Conservation (phyloP, 1,140 invertebrate genomes). For the Sitobion miscanthi region DNA sequence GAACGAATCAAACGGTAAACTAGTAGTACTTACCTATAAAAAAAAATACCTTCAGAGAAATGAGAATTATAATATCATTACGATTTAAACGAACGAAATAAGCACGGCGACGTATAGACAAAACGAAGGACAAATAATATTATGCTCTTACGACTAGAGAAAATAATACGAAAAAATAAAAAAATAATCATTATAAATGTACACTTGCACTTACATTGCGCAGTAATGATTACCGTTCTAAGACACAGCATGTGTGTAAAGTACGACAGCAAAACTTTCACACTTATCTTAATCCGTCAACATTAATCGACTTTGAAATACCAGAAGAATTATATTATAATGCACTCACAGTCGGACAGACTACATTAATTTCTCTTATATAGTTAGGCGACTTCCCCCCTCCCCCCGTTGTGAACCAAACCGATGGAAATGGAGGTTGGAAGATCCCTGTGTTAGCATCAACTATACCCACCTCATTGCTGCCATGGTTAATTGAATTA, state of each 20-base stretch:
- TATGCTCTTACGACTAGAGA: not conserved
- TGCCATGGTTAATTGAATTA: not conserved
- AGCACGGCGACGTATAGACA: not conserved
- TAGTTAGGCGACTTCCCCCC: not conserved
- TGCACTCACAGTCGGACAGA: not conserved
- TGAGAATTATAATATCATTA: not conserved
- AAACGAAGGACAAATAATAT: not conserved
- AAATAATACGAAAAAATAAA: not conserved
- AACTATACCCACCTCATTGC: not conserved
- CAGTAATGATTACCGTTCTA: conserved; percentile 15
- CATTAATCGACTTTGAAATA: conserved; percentile 1
- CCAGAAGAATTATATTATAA: not conserved
- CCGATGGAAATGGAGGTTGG: not conserved
- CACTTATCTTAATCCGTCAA: not conserved
- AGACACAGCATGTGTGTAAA: not conserved
- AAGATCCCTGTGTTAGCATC: not conserved
- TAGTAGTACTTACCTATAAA: not conserved
- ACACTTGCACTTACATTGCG: not conserved
- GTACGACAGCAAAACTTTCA: not conserved
- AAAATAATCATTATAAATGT: not conserved
- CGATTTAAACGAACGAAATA: not conserved
- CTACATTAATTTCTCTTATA: not conserved
- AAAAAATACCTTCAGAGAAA: not conserved
- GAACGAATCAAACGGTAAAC: not conserved
- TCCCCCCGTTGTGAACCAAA: not conserved